Evolutionary conservation across 2,888 invertebrate species (phyloP).

Genomic region (Alloscopus bannaensis): DNA sequence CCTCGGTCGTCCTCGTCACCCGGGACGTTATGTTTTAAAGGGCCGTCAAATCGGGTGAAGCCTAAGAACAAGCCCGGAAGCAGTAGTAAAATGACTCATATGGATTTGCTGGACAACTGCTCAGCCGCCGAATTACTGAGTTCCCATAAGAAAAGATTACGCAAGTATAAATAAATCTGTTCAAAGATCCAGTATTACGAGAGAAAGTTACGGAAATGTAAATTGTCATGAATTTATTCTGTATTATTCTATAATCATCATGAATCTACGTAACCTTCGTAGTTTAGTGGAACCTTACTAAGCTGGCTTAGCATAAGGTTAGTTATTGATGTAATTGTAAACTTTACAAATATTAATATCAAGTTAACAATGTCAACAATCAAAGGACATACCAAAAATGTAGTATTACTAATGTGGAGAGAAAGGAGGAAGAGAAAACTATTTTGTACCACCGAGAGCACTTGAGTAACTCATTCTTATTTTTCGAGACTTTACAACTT

Average conservation of each 20-base stretch:
- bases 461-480: constrained; percentile 41
- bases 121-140: constrained; percentile 60
- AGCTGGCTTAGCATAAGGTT: constrained; percentile 55
- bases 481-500: constrained; percentile 3
- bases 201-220: too few species aligned
- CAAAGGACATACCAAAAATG: background rate
- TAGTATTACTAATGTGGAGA: background rate
- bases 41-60: constrained; percentile 35
- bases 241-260: too few species aligned
- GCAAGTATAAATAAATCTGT: constrained; percentile 50
- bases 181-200: too few species aligned
- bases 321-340: too few species aligned
- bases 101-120: constrained; percentile 59
- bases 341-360: background rate
- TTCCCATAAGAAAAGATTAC: constrained; percentile 56
- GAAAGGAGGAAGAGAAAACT: constrained; percentile 25
- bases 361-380: background rate
- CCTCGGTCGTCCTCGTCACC: constrained; percentile 49
- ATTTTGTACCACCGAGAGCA: constrained; percentile 56
- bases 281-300: constrained; percentile 44
- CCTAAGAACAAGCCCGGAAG: constrained; percentile 29
- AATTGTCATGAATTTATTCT: too few species aligned
- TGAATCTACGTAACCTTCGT: too few species aligned
- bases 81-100: constrained; percentile 37
- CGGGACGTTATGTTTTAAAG: constrained; percentile 46